phyloP scores from a whole-genome alignment of 2,888 invertebrate species.

The Polyommatus icarus region DNA sequence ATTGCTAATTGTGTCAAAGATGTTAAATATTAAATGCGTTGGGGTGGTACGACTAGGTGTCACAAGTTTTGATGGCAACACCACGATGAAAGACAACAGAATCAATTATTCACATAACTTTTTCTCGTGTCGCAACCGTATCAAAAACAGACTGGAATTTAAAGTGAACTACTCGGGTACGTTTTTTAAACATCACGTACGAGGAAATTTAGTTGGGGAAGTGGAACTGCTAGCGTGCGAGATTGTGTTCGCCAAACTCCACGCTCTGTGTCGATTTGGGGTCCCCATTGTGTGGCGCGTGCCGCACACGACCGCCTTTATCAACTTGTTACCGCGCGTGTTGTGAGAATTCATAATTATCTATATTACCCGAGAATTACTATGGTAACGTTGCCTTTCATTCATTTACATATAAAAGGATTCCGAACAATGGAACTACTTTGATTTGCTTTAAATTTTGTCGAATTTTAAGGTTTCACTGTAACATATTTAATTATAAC shows the following conservation, averaged over 20 bases:
- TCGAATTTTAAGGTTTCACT: background rate
- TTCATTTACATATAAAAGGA: conserved; percentile 38
- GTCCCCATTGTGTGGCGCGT: conserved; percentile 59
- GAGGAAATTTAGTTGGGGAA: conserved; percentile 18
- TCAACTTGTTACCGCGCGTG: conserved; percentile 55
- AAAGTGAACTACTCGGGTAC: conserved; percentile 10
- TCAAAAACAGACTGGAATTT: conserved; percentile 12
- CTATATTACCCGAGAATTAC: conserved; percentile 53
- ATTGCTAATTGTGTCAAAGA: too few species aligned
- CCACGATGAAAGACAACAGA: background rate
- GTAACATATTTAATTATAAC: background rate
- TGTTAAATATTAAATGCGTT: too few species aligned
- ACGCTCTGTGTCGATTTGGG: conserved; percentile 43
- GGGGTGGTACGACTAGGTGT: background rate
- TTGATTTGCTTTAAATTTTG: conserved; percentile 14
- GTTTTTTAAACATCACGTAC: conserved; percentile 24
- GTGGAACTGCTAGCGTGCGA: conserved; percentile 27
- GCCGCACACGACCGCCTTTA: conserved; percentile 65
- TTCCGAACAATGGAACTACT: conserved; percentile 1
- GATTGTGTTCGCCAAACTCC: conserved; percentile 44
- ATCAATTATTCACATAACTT: background rate
- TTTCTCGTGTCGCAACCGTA: background rate
- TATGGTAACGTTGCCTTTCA: conserved; percentile 49
- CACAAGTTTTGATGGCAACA: background rate
- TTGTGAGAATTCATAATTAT: conserved; percentile 63